Evolutionary conservation across 2,113 vertebrate genomes (phyloP), one percentile per base, ranked within the genome.

Genomic region (Vulpes lagopus): DNA sequence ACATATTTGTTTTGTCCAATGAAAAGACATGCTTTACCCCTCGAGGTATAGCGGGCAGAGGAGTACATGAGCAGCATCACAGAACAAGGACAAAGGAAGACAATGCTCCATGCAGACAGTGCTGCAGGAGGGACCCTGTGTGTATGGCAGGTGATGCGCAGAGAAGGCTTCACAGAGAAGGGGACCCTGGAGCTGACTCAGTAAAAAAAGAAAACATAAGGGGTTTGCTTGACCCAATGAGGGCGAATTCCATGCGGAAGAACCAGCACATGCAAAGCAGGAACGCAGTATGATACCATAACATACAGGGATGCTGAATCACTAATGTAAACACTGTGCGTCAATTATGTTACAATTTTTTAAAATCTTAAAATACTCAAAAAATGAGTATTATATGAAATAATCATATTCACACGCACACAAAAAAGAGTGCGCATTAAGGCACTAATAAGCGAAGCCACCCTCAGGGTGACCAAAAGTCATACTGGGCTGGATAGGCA

Each of bases 51-150:
- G n/a, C 11, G 0, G 15, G 20, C 32, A 43, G 51, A 76, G 5
- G 67, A 71, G 20, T 1, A 1, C 27, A 2, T 0, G 8, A 53
- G 32, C 12, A 7, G 15, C 3, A 3, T 32, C 30, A 5, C 2
- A 17, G 14, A 76, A 15, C 23, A 2, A 12, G 0, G 4, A 73
- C 0, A 5, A 71, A 19, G 14, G 38, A 35, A 1, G 12, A 27
- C 3, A 0, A 12, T 5, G 12, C 2, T 20, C 0, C 2, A 0
- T 11, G 12, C 19, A 1, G 6, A 32, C 0, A 8, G 74, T n/a
- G 8, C 0, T n/a, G 81, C 16, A 6, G 30, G 74, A 1, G 1
- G 82, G 38, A 27, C 27, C 38, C 23, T 7, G 38, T 32, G 27
- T 3, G 20, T 1, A 22, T 0, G 1, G 7, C 0, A 65, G 35